These are phyloP conservation scores for Parasteatoda lunata DNA, from an alignment of 2,888 invertebrate species.

Conservation along the genomic window DNA sequence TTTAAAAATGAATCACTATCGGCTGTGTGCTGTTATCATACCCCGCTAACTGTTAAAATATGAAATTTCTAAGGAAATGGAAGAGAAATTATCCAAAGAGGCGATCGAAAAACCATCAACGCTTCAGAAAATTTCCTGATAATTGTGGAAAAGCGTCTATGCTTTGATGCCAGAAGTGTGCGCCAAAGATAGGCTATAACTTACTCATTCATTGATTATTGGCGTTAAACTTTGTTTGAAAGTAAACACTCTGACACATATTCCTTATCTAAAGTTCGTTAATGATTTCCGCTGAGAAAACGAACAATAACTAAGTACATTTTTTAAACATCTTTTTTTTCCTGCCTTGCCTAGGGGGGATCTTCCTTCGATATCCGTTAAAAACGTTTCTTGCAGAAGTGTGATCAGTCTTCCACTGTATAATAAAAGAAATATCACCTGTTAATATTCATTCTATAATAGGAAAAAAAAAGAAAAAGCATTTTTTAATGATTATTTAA, in stretches of 20 bases:
- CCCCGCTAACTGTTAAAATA: constrained; percentile 50
- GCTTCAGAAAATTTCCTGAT: constrained; percentile 35
- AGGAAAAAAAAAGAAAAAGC: too few species aligned
- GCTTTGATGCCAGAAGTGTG: constrained; percentile 5
- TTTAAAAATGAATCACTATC: constrained; percentile 1
- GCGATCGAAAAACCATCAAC: constrained; percentile 66
- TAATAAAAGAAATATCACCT: not conserved
- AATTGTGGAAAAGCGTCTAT: constrained; percentile 54
- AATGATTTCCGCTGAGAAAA: constrained; percentile 57
- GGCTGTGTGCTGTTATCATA: constrained; percentile 19
- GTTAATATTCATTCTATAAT: too few species aligned
- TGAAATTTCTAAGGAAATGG: constrained; percentile 42
- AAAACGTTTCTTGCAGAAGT: not conserved
- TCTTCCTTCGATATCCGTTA: not conserved
- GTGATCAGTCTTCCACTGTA: not conserved
- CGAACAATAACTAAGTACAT: constrained; percentile 35
- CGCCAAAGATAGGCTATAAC: constrained; percentile 13
- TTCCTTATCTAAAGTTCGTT: constrained; percentile 51
- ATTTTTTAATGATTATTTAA: too few species aligned
- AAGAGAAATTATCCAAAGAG: constrained; percentile 49
- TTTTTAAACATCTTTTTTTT: constrained; percentile 21
- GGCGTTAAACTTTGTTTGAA: constrained; percentile 63
- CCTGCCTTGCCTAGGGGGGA: constrained; percentile 3
- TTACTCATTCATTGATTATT: constrained; percentile 57
- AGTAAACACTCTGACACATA: constrained; percentile 52